Base-by-base conservation (phyloP, 1,140 invertebrate species). In the Drosophila willistoni region DNA sequence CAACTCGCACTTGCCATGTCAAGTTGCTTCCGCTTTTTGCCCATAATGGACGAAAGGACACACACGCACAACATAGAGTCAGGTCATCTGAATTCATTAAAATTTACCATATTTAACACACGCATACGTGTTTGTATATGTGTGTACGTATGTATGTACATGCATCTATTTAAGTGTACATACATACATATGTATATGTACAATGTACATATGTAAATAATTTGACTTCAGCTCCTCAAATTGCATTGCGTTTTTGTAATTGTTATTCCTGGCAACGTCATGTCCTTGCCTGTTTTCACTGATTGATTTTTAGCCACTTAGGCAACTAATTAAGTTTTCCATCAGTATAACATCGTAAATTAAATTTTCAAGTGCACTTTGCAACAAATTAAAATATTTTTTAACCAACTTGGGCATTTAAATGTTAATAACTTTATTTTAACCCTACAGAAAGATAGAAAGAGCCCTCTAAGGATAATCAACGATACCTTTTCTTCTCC, bases 21-120 rank as follows among this genome's bases (percentile, higher is more conserved):
- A 83, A 76, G 36, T 83, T 87, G 83, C 73, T 86, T 86, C 83
- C 83, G 82, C 75, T 76, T 87, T 86, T 87, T 82, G 83, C 79
- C 79, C 83, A 41, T 66, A 62, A 36, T 12, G 36, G 36, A 39
- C 36, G 36, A 39, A 39, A 39, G 36, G 36, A 39, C 42, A 41
- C 9, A 10, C 62, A 44, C 42, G 57, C 29, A 6, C 3, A 47
- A 51, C 47, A 62, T 55, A 42, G 55, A 68, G 64, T 71, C 22
- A 64, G 64, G 62, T 54, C 76, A 65, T 83, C 79, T 80, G 84
- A 83, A 87, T 87, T 77, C 77, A 87, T 87, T 89, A 83, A 83
- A 87, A 80, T 79, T 79, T 73, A 74, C 51, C 75, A 86, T 73
- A 13, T 39, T 39, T 39, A 3, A 39, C 36, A 39, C 36, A 39